phyloP scores from a whole-genome alignment of 1,140 invertebrate species.

The Spodoptera litura region DNA sequence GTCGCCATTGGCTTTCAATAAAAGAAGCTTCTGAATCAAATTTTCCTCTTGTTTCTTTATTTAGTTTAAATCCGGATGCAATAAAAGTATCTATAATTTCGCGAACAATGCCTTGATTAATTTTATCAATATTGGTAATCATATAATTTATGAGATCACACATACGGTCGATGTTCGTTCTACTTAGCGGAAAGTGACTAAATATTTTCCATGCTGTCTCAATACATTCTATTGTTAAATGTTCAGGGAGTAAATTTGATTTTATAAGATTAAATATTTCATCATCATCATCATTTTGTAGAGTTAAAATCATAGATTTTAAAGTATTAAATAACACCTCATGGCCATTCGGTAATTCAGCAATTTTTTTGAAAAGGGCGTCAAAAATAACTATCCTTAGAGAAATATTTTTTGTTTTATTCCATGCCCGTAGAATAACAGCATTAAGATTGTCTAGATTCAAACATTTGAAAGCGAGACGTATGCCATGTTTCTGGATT shows the following conservation, averaged over 20 bases:
- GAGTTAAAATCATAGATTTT: constrained; percentile 50
- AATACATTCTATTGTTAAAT: constrained; percentile 54
- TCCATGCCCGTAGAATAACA: constrained; percentile 62
- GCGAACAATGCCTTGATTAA: constrained; percentile 56
- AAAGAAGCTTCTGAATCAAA: constrained; percentile 29
- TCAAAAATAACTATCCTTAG: constrained; percentile 66
- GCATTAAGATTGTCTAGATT: constrained; percentile 58
- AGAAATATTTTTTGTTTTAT: constrained; percentile 69
- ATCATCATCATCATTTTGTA: constrained; percentile 61
- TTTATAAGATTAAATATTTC: constrained; percentile 58
- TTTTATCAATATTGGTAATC: constrained; percentile 45
- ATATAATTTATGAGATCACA: constrained; percentile 48
- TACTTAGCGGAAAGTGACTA: constrained; percentile 52
- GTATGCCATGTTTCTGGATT: constrained; percentile 72
- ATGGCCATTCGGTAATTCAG: not conserved
- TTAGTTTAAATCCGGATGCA: constrained; percentile 49
- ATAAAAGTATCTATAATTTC: constrained; percentile 62
- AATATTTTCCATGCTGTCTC: constrained; percentile 61
- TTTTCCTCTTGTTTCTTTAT: constrained; percentile 35
- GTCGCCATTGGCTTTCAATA: constrained; percentile 59
- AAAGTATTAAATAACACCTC: not conserved
- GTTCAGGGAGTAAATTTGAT: constrained; percentile 48
- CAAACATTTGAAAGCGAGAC: constrained; percentile 68
- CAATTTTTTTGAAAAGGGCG: constrained; percentile 60
- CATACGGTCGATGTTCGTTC: not conserved